Evolutionary conservation across 2,113 vertebrate genomes (phyloP).

Genomic region (Microtus montanus): DNA sequence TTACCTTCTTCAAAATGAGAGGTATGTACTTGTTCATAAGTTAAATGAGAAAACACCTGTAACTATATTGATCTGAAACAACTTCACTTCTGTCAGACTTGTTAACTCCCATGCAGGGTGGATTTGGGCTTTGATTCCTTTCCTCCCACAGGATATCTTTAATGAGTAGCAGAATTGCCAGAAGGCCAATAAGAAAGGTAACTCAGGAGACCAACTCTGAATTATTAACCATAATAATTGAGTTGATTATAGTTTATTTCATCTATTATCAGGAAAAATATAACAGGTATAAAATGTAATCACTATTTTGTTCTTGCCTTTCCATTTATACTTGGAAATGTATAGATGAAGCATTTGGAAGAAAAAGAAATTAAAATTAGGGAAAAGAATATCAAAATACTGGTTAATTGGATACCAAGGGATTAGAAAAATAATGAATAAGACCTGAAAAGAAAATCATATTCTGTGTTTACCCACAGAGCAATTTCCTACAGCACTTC

Average conservation of each 20-base stretch:
- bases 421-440: background rate
- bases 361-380: background rate
- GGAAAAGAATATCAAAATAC: background rate
- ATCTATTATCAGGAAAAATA: constrained; percentile 17
- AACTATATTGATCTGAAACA: background rate
- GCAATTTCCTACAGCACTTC: constrained; percentile 96
- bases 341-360: background rate
- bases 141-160: constrained; percentile 8
- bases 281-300: constrained; percentile 44
- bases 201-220: background rate
- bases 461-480: constrained; percentile 84
- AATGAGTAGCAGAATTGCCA: constrained; percentile 46
- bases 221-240: constrained; percentile 34
- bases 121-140: background rate
- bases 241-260: background rate
- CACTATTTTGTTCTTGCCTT: background rate
- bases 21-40: background rate
- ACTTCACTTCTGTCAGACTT: background rate
- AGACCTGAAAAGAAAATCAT: constrained; percentile 44
- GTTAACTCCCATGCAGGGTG: background rate
- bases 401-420: constrained; percentile 47
- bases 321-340: background rate
- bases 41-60: background rate
- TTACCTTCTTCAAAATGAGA: background rate
- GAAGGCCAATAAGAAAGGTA: background rate